These are phyloP conservation scores for Terebella lapidaria DNA, from an alignment of 2,888 invertebrate genomes.

Conservation along the genomic window DNA sequence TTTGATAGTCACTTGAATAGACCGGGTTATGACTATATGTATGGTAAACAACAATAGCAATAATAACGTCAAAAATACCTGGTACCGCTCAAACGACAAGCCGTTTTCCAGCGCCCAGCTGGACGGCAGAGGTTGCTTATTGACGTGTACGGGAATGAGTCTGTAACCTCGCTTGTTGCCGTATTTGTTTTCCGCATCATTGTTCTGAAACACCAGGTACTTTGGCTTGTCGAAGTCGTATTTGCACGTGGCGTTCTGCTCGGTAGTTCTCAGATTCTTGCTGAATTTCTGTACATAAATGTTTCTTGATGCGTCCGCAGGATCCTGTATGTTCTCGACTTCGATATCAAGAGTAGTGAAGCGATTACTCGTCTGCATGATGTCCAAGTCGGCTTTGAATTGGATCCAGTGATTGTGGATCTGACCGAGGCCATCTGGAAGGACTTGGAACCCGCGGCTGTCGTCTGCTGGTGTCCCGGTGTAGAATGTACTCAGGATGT, in stretches of 20 bases:
- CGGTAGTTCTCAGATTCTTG: slow-evolving; percentile 28
- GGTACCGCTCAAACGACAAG: slow-evolving; percentile 34
- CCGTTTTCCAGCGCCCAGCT: slow-evolving; percentile 33
- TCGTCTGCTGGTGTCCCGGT: background rate
- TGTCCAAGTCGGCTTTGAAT: slow-evolving; percentile 36
- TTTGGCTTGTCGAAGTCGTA: slow-evolving; percentile 41
- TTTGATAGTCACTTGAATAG: no score
- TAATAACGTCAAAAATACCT: no score
- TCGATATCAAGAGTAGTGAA: slow-evolving; percentile 28
- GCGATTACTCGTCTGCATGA: slow-evolving; percentile 36
- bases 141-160: slow-evolving; percentile 31
- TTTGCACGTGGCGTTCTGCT: slow-evolving; percentile 32
- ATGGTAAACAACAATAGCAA: no score
- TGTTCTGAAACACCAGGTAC: slow-evolving; percentile 35
- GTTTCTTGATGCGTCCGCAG: slow-evolving; percentile 10
- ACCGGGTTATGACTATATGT: no score
- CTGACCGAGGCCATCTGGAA: slow-evolving; percentile 32
- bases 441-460: slow-evolving; percentile 31
- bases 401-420: slow-evolving; percentile 34
- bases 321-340: slow-evolving; percentile 11
- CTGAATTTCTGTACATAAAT: slow-evolving; percentile 24
- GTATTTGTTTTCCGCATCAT: slow-evolving; percentile 20
- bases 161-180: slow-evolving; percentile 36
- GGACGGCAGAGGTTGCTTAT: slow-evolving; percentile 33
- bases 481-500: slow-evolving; percentile 32